These are phyloP conservation scores for Pygocentrus nattereri DNA, from an alignment of 2,797 vertebrate genomes.

Conservation along the genomic window DNA sequence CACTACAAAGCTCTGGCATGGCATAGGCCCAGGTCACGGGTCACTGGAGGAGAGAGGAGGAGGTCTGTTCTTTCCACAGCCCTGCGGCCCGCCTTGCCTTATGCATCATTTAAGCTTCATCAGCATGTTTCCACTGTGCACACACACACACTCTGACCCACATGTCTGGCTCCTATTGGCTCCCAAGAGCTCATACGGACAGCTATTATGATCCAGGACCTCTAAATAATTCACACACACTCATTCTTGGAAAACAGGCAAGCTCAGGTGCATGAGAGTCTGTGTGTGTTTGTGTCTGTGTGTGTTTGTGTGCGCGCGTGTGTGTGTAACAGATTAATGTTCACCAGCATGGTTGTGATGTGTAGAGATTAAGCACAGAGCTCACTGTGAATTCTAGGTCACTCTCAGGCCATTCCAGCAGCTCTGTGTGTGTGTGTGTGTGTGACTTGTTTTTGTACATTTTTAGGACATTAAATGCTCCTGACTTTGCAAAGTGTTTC, in stretches of 20 bases:
- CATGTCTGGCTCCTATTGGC: background rate
- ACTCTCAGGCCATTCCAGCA: background rate
- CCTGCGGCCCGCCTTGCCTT: slow-evolving; percentile 19
- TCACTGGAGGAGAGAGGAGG: slow-evolving; percentile 11
- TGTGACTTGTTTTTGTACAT: slow-evolving; percentile 8
- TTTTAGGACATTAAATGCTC: background rate
- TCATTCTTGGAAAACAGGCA: slow-evolving; percentile 29
- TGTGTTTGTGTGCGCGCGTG: background rate
- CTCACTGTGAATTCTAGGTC: background rate
- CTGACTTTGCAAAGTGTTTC: too few relatives aligned
- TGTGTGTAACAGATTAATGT: slow-evolving; percentile 24
- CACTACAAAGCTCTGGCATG: background rate
- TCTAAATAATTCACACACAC: slow-evolving; percentile 35
- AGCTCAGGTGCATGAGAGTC: background rate
- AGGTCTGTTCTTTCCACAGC: slow-evolving; percentile 42
- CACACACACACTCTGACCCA: slow-evolving; percentile 21
- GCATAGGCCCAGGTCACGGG: slow-evolving; percentile 17
- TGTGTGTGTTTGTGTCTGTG: background rate
- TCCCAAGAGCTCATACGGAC: slow-evolving; percentile 6
- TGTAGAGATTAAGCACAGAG: slow-evolving; percentile 34
- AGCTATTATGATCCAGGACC: slow-evolving; percentile 18
- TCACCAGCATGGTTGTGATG: slow-evolving; percentile 16
- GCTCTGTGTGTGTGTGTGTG: background rate
- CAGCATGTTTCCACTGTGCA: slow-evolving; percentile 53
- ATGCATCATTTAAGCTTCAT: slow-evolving; percentile 47